Conservation (phyloP, 2,113 vertebrate species). For the Beaufortia kweichowensis region DNA sequence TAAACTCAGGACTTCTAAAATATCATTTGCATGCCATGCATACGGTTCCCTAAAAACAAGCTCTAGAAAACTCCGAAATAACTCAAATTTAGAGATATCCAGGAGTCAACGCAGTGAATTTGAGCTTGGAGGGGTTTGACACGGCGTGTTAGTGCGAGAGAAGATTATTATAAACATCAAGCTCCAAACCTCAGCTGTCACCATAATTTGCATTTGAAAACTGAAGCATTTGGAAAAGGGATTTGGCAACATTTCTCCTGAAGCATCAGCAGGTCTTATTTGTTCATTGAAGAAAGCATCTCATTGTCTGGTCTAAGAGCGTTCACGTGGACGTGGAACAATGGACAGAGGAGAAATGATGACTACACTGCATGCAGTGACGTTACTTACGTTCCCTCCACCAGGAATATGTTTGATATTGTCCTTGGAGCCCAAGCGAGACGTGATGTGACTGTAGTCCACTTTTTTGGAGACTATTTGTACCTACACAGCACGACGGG, state of each 20-base stretch:
- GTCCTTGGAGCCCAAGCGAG: conserved; percentile 99
- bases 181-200: conserved; percentile 1
- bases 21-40: neutral
- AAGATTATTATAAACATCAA: conserved; percentile 3
- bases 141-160: neutral
- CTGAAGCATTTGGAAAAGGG: neutral
- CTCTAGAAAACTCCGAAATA: neutral
- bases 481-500: conserved; percentile 87
- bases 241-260: neutral
- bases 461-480: conserved; percentile 98
- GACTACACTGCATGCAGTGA: conserved; percentile 49
- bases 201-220: neutral
- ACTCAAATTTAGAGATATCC: neutral
- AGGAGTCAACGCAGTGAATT: neutral
- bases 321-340: neutral
- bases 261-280: conserved; percentile 15
- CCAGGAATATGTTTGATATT: conserved; percentile 99
- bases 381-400: conserved; percentile 98
- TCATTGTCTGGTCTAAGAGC: neutral
- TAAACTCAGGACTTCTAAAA: neutral
- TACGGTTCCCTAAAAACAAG: neutral
- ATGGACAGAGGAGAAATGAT: conserved; percentile 2
- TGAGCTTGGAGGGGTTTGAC: neutral
- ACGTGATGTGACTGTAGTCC: conserved; percentile 98
- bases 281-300: conserved; percentile 1